A percentile compares a stretch with the other conserved stretches of the same genome.
Conservation (phyloP, 2,888 invertebrate genomes). For the Rotaria macrura region DNA sequence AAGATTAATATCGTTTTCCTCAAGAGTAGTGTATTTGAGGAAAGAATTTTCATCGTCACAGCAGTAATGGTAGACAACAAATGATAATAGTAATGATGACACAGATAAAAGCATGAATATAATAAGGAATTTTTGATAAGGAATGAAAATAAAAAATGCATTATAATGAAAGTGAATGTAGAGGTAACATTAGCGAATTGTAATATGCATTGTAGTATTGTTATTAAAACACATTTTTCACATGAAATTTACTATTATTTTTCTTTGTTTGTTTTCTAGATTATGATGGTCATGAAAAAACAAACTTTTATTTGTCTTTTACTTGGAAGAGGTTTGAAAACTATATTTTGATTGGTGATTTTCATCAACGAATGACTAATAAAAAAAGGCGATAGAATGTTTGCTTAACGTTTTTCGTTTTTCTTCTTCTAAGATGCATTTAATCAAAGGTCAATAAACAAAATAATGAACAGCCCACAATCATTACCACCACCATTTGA, state of each 20-base stretch:
- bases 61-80: neutral
- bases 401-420: conserved; percentile 2
- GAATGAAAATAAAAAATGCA: too few species aligned
- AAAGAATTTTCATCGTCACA: neutral
- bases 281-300: too few species aligned
- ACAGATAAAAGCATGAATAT: neutral
- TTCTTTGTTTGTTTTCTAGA: too few species aligned
- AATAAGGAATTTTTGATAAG: too few species aligned
- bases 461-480: neutral
- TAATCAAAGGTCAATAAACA: conserved; percentile 8
- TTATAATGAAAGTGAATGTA: too few species aligned
- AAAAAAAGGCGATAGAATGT: neutral
- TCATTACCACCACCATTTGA: neutral
- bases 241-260: too few species aligned
- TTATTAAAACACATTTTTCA: too few species aligned
- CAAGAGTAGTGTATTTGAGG: neutral
- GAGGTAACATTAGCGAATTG: too few species aligned
- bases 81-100: neutral
- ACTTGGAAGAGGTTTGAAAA: neutral
- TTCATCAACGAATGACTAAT: neutral
- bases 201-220: too few species aligned
- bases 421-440: neutral
- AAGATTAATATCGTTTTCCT: neutral
- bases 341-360: neutral
- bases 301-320: too few species aligned